Conservation (phyloP, 1,140 invertebrate genomes). For the Solenopsis fugax region DNA sequence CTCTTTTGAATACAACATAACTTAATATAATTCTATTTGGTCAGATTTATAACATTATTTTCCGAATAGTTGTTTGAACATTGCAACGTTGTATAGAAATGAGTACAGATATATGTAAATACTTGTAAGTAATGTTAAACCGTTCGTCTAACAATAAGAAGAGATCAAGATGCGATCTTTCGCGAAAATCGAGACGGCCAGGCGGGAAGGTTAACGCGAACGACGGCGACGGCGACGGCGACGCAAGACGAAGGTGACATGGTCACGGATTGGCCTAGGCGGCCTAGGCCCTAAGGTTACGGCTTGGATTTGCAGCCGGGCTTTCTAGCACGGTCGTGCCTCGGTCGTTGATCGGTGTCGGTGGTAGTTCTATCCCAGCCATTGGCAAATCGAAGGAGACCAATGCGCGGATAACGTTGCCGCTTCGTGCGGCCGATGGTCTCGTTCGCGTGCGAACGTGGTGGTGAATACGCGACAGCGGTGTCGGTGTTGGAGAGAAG, state of each 20-base stretch:
- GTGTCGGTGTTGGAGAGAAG: background rate
- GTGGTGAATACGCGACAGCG: constrained; percentile 8
- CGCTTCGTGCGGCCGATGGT: constrained; percentile 16
- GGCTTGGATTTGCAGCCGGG: constrained; percentile 39
- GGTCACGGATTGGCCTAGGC: constrained; percentile 61
- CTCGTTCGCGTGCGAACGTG: constrained; percentile 3
- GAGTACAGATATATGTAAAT: background rate
- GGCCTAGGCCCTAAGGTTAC: constrained; percentile 59
- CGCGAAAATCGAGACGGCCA: constrained; percentile 45
- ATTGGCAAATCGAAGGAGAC: constrained; percentile 59
- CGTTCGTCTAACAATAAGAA: background rate
- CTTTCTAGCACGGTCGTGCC: constrained; percentile 37
- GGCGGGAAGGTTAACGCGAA: constrained; percentile 43
- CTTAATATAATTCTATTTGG: background rate
- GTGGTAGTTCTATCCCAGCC: constrained; percentile 28
- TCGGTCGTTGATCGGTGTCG: background rate
- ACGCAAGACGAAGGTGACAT: constrained; percentile 59
- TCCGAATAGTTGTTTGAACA: background rate
- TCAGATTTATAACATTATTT: background rate
- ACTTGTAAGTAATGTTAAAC: background rate
- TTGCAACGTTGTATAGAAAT: background rate
- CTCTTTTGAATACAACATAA: background rate
- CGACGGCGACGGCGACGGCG: no score
- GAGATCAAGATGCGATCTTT: constrained; percentile 25
- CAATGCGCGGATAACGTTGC: constrained; percentile 35